Base-by-base conservation (phyloP, 2,797 vertebrate genomes). In the Zalophus californianus region DNA sequence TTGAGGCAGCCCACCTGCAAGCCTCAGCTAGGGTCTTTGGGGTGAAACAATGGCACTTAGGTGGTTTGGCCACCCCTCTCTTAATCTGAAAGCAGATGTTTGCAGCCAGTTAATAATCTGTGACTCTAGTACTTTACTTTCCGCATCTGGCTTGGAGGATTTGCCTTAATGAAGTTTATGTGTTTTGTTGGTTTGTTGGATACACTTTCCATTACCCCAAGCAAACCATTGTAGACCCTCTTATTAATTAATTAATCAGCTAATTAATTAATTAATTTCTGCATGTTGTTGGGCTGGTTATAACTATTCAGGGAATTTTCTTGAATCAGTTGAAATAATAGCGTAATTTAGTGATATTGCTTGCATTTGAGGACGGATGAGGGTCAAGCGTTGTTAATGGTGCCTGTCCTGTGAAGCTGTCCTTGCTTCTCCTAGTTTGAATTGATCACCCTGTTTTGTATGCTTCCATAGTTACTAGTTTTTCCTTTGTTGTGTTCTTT, bases 21-120 rank as follows among this genome's bases (percentile, higher is more conserved):
- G 60, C 50, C 73, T 23, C 3, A 68, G 50, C 25, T 38, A 60
- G 35, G 35, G 54, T 54, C 68, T 97, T 90, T 80, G 13, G 73
- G 87, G 89, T 95, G 82, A 93, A 98, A 96, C 20, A 56, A 9
- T 68, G 41, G 41, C 78, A 88, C 64, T 94, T 97, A 64, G 38
- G 14, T 85, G 7, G 13, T 52, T 60, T 87, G 90, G 60, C 38
- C 73, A 64, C 62, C 35, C 25, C 14, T 11, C 88, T 80, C 82
- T 96, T 93, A 73, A 87, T 94, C 77, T 27, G 21, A 68, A 90
- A 92, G 90, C 70, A 88, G 78, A 41, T 95, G 23, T 54, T 66
- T 93, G 6, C 73, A 83, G 64, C 82, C 29, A 70, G 27, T 93
- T 92, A 96, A 91, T 77, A 94, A 91, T 25, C 44, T 68, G 48